Conservation (phyloP, 2,888 invertebrate species). For the Drosophila helvetica region DNA sequence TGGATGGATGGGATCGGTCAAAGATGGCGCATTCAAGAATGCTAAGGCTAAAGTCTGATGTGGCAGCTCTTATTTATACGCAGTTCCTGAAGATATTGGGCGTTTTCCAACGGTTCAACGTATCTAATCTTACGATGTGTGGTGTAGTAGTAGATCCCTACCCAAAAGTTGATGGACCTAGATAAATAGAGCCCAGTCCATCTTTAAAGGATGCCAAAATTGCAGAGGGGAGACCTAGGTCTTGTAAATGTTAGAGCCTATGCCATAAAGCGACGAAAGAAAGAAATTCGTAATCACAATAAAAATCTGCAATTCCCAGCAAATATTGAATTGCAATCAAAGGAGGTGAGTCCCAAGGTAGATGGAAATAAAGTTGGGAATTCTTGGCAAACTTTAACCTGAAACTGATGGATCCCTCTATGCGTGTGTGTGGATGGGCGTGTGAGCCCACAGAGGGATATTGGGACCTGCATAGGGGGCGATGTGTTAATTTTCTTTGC, state of each 20-base stretch:
- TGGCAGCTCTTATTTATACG: too few relatives aligned
- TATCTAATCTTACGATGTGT: too few relatives aligned
- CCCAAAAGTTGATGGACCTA: too few relatives aligned
- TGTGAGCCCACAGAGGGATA: not conserved
- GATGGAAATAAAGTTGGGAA: not conserved
- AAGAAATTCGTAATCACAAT: not conserved
- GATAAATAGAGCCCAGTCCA: not conserved
- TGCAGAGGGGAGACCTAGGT: not conserved
- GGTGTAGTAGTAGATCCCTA: too few relatives aligned
- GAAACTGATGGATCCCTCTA: not conserved
- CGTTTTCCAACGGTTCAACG: too few relatives aligned
- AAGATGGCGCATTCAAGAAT: too few relatives aligned
- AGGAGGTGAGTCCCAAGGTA: not conserved
- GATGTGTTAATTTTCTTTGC: slow-evolving; percentile 48
- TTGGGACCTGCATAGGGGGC: slow-evolving; percentile 1
- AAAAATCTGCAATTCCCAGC: not conserved
- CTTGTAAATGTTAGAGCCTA: not conserved
- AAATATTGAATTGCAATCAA: slow-evolving; percentile 1
- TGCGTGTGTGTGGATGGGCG: not conserved
- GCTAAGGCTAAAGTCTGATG: too few relatives aligned
- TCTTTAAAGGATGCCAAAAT: not conserved
- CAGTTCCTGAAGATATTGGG: too few relatives aligned
- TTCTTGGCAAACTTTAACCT: not conserved
- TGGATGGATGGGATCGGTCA: too few relatives aligned
- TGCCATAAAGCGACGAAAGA: not conserved